Base-by-base conservation (phyloP, 2,888 invertebrate genomes). In the Epiblema foenella region DNA sequence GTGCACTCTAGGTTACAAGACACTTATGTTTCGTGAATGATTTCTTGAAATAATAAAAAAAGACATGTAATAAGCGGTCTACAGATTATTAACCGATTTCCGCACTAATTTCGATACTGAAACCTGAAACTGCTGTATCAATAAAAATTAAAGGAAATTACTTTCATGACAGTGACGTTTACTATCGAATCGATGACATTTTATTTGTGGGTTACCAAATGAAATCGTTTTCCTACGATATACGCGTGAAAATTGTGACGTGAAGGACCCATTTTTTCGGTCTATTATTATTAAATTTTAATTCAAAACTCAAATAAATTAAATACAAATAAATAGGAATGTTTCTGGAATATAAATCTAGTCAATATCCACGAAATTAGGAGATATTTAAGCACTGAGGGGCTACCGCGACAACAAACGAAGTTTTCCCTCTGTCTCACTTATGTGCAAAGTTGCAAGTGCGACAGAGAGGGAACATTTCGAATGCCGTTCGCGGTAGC, bases 41-140 rank as follows among this genome's bases (percentile, higher is more conserved):
- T 29, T 52, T 17, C 18, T 7, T 17, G n/a, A 12, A 39, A 54
- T 9, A 54, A 54, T 24, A 15, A 65, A 52, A 65, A 52, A 17
- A 29, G 42, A 15, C 24, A 17, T 15, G 39, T 33, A 62, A 20
- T 56, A 10, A 49, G 20, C n/a, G 24, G 20, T 49, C 57, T 69
- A 51, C 10, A 62, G 37, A 69, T 18, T n/a, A n/a, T 56, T 60
- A 42, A n/a, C 29, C 8, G 12, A 68, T 68, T 68, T 62, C 68
- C 46, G n/a, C 42, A 42, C 17, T 62, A 29, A 63, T 63, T 69
- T 56, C 39, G 46, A 56, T 56, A 12, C 20, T 68, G 56, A 54
- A 60, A 33, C 20, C 15, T 56, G 3, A 29, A 33, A 62, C 33
- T 54, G 39, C 0, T 2, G 12, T 20, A 17, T 42, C 4, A 63